phyloP scores from a whole-genome alignment of 2,797 vertebrate genomes.

The Eidolon dupreanum region DNA sequence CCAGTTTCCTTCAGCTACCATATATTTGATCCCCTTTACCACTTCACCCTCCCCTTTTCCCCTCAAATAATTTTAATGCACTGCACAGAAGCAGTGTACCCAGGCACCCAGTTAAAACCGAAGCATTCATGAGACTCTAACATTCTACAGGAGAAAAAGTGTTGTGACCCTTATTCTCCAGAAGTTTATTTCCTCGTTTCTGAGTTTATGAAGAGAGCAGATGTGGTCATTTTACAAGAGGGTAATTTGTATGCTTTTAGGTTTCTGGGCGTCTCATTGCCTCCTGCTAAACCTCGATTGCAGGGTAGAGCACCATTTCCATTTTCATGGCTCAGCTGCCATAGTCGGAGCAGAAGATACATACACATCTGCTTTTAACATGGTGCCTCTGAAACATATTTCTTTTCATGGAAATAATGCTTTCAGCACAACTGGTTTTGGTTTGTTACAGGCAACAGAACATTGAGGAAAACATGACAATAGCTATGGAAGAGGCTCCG shows the following conservation, averaged over 20 bases:
- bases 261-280: not conserved
- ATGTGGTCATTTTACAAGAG: not conserved
- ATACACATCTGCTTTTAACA: not conserved
- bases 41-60: too few species aligned
- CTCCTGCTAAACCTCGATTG: not conserved
- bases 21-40: too few species aligned
- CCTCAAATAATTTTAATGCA: not conserved
- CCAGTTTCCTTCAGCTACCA: too few species aligned
- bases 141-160: not conserved
- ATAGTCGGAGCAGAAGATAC: not conserved
- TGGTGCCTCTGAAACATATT: not conserved
- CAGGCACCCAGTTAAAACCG: not conserved
- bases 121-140: not conserved
- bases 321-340: not conserved
- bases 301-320: not conserved
- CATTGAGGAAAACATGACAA: slow-evolving; percentile 99
- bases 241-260: slow-evolving; percentile 8
- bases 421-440: slow-evolving; percentile 55
- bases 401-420: not conserved
- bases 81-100: not conserved
- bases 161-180: not conserved
- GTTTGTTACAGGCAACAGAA: slow-evolving; percentile 94
- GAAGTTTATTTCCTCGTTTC: not conserved
- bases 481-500: slow-evolving; percentile 99
- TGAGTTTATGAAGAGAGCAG: not conserved